Evolutionary conservation across 1,140 invertebrate genomes (phyloP), one percentile per base, ranked within the genome.

Genomic region (Drosophila rhopaloa): DNA sequence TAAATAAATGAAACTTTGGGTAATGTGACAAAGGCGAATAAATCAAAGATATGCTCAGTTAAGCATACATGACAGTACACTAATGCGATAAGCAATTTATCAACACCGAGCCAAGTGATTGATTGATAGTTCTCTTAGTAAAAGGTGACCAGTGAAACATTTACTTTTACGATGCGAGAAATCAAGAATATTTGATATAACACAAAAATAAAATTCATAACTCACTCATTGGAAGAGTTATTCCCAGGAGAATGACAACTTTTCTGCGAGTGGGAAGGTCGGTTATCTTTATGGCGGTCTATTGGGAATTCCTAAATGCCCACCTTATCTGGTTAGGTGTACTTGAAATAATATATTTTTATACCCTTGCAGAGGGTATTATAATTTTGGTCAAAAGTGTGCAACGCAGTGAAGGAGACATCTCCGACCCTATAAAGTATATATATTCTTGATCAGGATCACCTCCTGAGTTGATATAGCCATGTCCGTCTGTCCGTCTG

Each of bases 251-350:
- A 9, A 68, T 55, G 48, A 68, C 62, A 67, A 55, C 16, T 46
- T 13, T 19, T 47, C 19, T 13, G 19, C 5, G 24, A 16, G 27
- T 14, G 48, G 50, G 41, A 14, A 6, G 50, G 16, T 1, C 16
- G 16, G 32, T 24, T 76, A 75, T 76, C 72, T 76, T 76, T 76
- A 76, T 75, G 10, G 27, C 11, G 40, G n/a, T 32, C 37, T 37
- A 44, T 46, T 65, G 40, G 59, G 70, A 74, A 75, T 46, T 75
- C 53, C 73, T 10, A 43, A 47, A 11, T 38, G 27, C 32, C 44
- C 4, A 38, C 37, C 32, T 53, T 76, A 76, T 76, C 54, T 38
- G 29, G 6, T 48, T 19, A 4, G 37, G 37, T 54, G 13, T 51
- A 56, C 61, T 66, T 47, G 37, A 54, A 76, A 66, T 37, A 44